Evolutionary conservation across 1,140 invertebrate genomes (phyloP).

Genomic region (Sycophila sp.): DNA sequence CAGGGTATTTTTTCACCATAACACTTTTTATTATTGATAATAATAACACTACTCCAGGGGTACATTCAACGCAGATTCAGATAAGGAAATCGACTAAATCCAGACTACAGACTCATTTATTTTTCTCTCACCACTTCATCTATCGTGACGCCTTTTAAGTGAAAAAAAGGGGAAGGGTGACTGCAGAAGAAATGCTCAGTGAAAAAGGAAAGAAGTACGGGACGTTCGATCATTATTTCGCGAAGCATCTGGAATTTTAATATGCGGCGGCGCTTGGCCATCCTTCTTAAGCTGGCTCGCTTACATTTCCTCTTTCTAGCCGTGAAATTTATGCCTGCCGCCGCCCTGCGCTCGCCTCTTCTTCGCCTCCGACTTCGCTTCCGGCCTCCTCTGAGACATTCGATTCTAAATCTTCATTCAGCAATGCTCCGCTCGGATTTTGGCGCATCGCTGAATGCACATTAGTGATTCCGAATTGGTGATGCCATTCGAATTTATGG

Average conservation of each 20-base stretch:
- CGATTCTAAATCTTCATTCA: constrained; percentile 12
- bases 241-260: constrained; percentile 55
- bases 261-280: constrained; percentile 41
- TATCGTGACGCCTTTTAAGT: too few species aligned
- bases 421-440: not conserved
- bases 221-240: constrained; percentile 52
- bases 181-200: not conserved
- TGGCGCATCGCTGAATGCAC: not conserved
- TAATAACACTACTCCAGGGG: too few species aligned
- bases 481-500: too few species aligned
- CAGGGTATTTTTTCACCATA: too few species aligned
- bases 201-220: not conserved
- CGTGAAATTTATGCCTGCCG: constrained; percentile 28
- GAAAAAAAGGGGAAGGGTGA: constrained; percentile 1
- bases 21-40: too few species aligned
- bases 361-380: not conserved
- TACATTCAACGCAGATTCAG: too few species aligned
- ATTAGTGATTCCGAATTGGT: too few species aligned
- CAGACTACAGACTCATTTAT: too few species aligned
- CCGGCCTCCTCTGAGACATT: not conserved
- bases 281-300: constrained; percentile 7
- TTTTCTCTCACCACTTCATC: too few species aligned
- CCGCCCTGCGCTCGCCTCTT: not conserved
- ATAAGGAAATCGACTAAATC: constrained; percentile 25
- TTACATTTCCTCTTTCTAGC: constrained; percentile 32